Evolutionary conservation across 2,797 vertebrate species (phyloP).

Genomic region (Limosa lapponica): DNA sequence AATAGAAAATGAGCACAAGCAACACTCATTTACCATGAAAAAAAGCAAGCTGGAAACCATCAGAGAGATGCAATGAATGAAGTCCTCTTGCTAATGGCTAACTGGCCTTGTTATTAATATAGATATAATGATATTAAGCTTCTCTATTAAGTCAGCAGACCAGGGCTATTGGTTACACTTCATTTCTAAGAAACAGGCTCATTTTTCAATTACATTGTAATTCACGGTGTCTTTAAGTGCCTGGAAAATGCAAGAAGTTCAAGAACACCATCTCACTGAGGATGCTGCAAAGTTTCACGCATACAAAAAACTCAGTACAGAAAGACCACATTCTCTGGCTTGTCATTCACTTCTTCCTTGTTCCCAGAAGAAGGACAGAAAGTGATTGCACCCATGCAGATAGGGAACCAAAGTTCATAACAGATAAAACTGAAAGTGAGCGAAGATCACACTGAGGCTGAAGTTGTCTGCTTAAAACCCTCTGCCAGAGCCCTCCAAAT

Average conservation of each 20-base stretch:
- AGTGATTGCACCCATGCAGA: not conserved
- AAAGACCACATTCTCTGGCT: not conserved
- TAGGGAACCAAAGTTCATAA: not conserved
- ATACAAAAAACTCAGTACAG: not conserved
- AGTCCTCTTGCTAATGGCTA: constrained; percentile 40
- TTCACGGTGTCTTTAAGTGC: constrained; percentile 24
- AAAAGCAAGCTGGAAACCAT: constrained; percentile 65
- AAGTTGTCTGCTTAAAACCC: not conserved
- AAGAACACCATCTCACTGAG: not conserved
- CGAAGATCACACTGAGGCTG: not conserved
- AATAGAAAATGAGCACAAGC: constrained; percentile 50
- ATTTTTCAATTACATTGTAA: constrained; percentile 68
- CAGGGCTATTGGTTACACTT: constrained; percentile 55
- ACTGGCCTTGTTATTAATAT: constrained; percentile 67
- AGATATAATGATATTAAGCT: constrained; percentile 66
- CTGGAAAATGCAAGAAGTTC: constrained; percentile 9
- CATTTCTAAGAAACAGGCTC: constrained; percentile 50
- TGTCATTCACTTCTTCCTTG: not conserved
- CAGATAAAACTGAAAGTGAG: not conserved
- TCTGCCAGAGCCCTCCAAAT: not conserved
- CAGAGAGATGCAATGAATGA: constrained; percentile 21
- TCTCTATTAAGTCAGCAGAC: constrained; percentile 69
- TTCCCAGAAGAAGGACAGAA: not conserved
- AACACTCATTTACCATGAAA: constrained; percentile 55
- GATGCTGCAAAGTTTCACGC: not conserved